Evolutionary conservation across 2,888 invertebrate genomes (phyloP), one percentile per base, ranked within the genome.

Genomic region (Orchestes rusci): DNA sequence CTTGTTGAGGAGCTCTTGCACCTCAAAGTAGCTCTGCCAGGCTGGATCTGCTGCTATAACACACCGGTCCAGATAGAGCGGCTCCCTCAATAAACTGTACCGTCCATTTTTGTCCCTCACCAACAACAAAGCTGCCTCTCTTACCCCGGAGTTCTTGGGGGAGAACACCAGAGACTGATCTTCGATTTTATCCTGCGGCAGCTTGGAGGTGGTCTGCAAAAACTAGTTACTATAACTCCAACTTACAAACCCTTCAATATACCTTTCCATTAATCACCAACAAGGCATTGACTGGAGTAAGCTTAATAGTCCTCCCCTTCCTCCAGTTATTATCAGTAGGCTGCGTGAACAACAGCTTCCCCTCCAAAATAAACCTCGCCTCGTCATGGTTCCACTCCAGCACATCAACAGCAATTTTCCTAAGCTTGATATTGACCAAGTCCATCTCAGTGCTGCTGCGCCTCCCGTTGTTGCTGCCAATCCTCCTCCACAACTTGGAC

Each of bases 301-400:
- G 76, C 70, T 91, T 91, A 60, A 90, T 86, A 44, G 89, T 89
- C 59, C 89, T 80, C 53, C 89, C 89, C 65, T 87, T 84, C 58
- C 87, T 79, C 89, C 89, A 89, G 68, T 89, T 89, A 70, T 86
- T 88, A 70, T 92, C 92, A 43, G 89, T 85, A 31, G 91, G 89
- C 68, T 89, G 89, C 30, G 90, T 88, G 66, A 85, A 89, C 57
- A 89, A 72, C 59, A 94, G 73, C 66, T 85, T 83, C 46, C 93
- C 93, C 69, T 93, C 92, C 70, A 92, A 77, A 53, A 89, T 84
- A 66, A 94, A 92, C 65, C 85, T 82, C 34, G 89, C 87, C 67
- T 93, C 92, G 59, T 91, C 91, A 63, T 90, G 89, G 70, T 86
- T 87, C 95, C 95, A 95, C 61, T 92, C 92, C 54, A 95, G 70